These are phyloP conservation scores for Aspiorhynchus laticeps DNA, from an alignment of 2,113 vertebrate genomes.

Conservation along the genomic window DNA sequence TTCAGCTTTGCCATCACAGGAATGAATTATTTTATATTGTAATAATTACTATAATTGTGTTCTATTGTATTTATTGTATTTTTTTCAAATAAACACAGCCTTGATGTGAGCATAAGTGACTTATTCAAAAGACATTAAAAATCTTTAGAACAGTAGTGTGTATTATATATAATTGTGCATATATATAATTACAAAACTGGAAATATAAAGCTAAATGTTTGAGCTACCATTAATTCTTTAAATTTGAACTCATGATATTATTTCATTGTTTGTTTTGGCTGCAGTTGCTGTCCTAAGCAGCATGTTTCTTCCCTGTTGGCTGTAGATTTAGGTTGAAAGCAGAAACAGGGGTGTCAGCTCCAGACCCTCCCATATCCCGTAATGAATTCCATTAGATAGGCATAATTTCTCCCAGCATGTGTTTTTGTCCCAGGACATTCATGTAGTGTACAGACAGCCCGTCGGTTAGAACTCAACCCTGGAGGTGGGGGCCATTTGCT, in stretches of 20 bases:
- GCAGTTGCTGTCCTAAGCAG: neutral
- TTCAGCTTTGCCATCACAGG: too few relatives aligned
- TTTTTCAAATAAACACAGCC: neutral
- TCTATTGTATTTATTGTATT: too few relatives aligned
- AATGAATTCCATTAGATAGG: conserved; percentile 54
- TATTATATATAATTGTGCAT: too few relatives aligned
- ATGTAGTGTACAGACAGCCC: conserved; percentile 12
- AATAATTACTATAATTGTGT: neutral
- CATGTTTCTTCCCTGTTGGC: neutral
- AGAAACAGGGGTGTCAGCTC: neutral
- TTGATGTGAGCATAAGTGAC: neutral
- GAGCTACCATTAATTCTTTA: too few relatives aligned
- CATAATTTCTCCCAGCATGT: conserved; percentile 42
- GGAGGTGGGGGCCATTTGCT: conserved; percentile 27
- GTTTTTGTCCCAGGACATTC: conserved; percentile 32
- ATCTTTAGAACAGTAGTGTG: too few relatives aligned
- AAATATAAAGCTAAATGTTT: too few relatives aligned
- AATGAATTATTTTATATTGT: neutral
- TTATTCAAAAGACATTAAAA: too few relatives aligned
- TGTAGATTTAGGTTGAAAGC: neutral
- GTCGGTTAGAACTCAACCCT: neutral
- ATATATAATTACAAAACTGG: too few relatives aligned
- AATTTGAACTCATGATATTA: neutral
- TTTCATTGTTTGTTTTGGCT: neutral
- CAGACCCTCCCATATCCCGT: conserved; percentile 30